Conservation (phyloP, 1,140 invertebrate genomes). For the Orchestia grillus region DNA sequence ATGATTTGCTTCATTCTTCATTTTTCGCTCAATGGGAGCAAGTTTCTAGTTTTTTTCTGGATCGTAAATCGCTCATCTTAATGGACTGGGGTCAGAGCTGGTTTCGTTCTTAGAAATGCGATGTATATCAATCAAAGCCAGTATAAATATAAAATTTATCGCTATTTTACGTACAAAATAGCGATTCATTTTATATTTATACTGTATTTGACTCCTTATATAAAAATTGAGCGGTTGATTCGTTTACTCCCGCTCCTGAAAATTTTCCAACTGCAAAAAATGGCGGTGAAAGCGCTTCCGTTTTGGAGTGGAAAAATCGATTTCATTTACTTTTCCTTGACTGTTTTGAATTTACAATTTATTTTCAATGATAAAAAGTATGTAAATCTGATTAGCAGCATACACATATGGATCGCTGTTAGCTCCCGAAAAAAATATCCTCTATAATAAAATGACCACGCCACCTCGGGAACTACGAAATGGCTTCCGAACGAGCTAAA, state of each 20-base stretch:
- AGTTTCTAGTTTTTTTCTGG: background rate
- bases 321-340: background rate
- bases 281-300: background rate
- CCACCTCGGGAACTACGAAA: background rate
- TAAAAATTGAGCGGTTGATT: too few relatives aligned
- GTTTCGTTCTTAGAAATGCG: background rate
- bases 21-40: background rate
- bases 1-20: too few relatives aligned
- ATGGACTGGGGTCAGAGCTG: background rate
- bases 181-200: background rate
- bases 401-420: background rate
- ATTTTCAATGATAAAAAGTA: too few relatives aligned
- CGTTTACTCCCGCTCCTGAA: background rate
- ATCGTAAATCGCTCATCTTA: background rate
- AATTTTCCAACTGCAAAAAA: background rate
- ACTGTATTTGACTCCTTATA: background rate
- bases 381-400: too few relatives aligned
- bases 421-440: background rate
- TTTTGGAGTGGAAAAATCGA: background rate
- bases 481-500: background rate
- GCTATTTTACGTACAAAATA: background rate
- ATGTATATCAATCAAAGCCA: background rate
- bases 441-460: background rate
- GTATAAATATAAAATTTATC: background rate
- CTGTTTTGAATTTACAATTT: too few relatives aligned